Evolutionary conservation across 2,113 vertebrate species (phyloP).

Genomic region (Australoheros scitulus): DNA sequence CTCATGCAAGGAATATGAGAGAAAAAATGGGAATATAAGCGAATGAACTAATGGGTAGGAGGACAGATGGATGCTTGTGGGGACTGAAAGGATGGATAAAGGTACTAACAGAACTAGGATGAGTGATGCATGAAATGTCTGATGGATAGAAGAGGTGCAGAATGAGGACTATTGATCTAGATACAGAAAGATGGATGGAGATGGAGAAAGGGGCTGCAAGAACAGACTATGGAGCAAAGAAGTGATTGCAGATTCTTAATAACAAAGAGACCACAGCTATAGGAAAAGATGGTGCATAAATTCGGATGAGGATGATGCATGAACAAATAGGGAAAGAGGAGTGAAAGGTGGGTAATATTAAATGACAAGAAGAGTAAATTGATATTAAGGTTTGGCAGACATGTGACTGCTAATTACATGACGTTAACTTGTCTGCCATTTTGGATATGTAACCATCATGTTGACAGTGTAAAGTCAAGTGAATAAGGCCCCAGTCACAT

Average conservation of each 20-base stretch:
- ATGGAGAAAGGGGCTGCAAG: neutral
- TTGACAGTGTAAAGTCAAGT: neutral
- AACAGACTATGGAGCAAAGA: neutral
- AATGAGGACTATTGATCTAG: neutral
- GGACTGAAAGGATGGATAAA: neutral
- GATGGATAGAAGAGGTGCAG: neutral
- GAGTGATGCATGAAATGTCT: neutral
- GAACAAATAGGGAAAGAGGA: neutral
- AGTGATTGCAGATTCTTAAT: neutral
- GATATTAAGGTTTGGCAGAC: no score
- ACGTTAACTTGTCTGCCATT: neutral
- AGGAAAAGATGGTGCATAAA: neutral
- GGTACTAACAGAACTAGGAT: neutral
- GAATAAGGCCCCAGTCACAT: neutral
- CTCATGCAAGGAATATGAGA: neutral
- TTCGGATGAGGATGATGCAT: neutral
- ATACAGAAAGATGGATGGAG: neutral
- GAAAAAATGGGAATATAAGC: neutral
- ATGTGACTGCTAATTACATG: neutral
- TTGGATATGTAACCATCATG: neutral
- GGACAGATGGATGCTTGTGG: neutral
- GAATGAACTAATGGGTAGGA: neutral
- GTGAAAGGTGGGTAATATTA: neutral
- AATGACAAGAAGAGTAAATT: no score
- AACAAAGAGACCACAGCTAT: neutral